A percentile compares a stretch with the other conserved stretches of the same genome.
phyloP scores from a whole-genome alignment of 2,888 invertebrate genomes.

The Eupithecia inturbata region DNA sequence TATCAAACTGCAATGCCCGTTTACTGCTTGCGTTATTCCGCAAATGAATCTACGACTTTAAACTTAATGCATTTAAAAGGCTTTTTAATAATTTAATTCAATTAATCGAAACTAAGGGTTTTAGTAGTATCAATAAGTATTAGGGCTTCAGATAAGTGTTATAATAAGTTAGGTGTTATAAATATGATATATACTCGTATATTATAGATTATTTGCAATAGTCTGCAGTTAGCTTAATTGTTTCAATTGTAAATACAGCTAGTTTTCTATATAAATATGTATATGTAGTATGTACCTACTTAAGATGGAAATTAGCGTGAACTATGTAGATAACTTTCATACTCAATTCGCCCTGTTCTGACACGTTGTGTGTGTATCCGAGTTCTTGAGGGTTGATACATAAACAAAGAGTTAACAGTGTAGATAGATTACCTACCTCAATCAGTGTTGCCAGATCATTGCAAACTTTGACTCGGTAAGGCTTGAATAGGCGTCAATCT shows the following conservation, averaged over 20 bases:
- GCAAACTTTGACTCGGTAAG: neutral
- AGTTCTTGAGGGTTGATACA: too few species aligned
- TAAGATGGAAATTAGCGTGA: neutral
- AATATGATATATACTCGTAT: too few species aligned
- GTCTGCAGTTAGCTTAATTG: too few species aligned
- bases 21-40: conserved; percentile 64
- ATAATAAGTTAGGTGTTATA: too few species aligned
- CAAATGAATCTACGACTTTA: conserved; percentile 43
- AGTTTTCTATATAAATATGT: too few species aligned
- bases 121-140: neutral
- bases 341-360: neutral
- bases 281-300: too few species aligned
- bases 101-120: conserved; percentile 7
- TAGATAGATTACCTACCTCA: too few species aligned
- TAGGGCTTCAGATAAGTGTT: too few species aligned
- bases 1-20: conserved; percentile 72
- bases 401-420: too few species aligned
- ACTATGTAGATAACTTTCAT: neutral
- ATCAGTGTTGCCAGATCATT: neutral
- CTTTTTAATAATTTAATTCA: conserved; percentile 8
- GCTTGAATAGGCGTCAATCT: neutral
- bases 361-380: neutral
- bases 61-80: conserved; percentile 23
- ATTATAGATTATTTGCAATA: too few species aligned
- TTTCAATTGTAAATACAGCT: too few species aligned